Evolutionary conservation across 2,888 invertebrate genomes (phyloP), one percentile per base, ranked within the genome.

Genomic region (Apocheima hispidaria): DNA sequence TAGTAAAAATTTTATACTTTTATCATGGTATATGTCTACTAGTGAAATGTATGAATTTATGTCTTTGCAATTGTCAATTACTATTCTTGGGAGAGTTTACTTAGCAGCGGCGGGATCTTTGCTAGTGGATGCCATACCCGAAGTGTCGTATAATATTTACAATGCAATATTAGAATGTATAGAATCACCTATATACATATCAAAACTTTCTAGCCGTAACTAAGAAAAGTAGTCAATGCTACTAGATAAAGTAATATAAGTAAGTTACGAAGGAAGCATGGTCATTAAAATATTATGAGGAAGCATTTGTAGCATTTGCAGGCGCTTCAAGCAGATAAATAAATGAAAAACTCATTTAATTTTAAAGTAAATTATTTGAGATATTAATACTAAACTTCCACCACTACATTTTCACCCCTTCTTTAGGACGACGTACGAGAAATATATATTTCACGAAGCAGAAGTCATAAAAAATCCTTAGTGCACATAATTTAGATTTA

Each of bases 21-120:
- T 79, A 82, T 84, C 83, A 82, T 81, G 79, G 82, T 84, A 82
- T 86, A 28, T n/a, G 26, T 86, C 78, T 87, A 85, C 78, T 83
- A 82, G 79, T 44, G 35, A 80, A 66, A 72, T 56, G 36, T 81
- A 78, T 77, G 51, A 62, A 62, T 76, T 79, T 70, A 83, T 82
- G 80, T 83, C 77, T 80, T 81, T 81, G 84, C 78, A 78, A 84
- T 79, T 82, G 90, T 90, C 90, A 90, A 91, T 90, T 90, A 90
- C 82, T 87, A 83, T 83, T 82, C 80, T 84, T 78, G 84, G 18
- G 76, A 71, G 78, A 74, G 74, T 70, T 75, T 74, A 66, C 68
- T 66, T 70, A 70, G 70, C 60, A 64, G 66, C 65, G 74, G 66
- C 65, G 74, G 72, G 68, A 73, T 75, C 68, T 77, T 60, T 69